phyloP scores from a whole-genome alignment of 2,113 vertebrate genomes.

The Antechinus flavipes region DNA sequence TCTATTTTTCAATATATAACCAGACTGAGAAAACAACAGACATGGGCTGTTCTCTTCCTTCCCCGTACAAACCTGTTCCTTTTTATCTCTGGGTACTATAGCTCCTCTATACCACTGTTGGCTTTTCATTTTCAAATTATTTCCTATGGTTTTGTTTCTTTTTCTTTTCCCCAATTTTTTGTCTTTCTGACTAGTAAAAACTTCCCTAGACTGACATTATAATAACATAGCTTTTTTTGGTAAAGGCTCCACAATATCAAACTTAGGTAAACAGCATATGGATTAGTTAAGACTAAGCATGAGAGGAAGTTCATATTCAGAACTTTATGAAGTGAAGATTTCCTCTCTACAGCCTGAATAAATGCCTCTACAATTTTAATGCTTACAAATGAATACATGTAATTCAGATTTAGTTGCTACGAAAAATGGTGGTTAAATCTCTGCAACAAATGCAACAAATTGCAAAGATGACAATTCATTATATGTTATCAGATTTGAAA shows the following conservation, averaged over 20 bases:
- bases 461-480: neutral
- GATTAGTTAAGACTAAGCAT: constrained; percentile 36
- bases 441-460: neutral
- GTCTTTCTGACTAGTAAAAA: neutral
- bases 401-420: constrained; percentile 32
- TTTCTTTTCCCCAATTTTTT: neutral
- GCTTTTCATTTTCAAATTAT: neutral
- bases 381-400: constrained; percentile 9
- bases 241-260: neutral
- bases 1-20: no score
- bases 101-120: neutral
- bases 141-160: neutral
- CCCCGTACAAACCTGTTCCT: neutral
- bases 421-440: neutral
- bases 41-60: neutral
- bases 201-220: neutral
- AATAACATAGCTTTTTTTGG: neutral
- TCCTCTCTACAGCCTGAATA: neutral
- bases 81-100: neutral
- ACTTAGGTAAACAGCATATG: constrained; percentile 19
- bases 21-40: no score
- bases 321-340: constrained; percentile 27
- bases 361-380: constrained; percentile 25
- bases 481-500: neutral
- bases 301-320: neutral